phyloP scores from a whole-genome alignment of 1,140 invertebrate genomes.

The Zaprionus tsacasi region DNA sequence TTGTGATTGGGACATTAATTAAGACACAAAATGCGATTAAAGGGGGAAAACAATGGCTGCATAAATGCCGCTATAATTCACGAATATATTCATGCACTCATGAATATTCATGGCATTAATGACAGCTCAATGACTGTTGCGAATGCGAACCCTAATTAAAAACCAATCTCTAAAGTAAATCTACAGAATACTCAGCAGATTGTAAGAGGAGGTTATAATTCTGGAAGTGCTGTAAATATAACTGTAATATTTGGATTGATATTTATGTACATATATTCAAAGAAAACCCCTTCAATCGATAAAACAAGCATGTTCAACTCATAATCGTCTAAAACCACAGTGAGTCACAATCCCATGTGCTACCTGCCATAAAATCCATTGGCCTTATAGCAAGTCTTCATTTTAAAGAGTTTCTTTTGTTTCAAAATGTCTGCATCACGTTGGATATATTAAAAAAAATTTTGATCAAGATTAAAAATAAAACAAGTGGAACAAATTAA shows the following conservation, averaged over 20 bases:
- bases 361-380: constrained; percentile 1
- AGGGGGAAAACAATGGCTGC: constrained; percentile 38
- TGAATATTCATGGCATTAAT: constrained; percentile 60
- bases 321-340: neutral
- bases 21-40: constrained; percentile 74
- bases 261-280: too few relatives aligned
- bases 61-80: constrained; percentile 32
- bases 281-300: neutral
- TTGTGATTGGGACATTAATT: constrained; percentile 78
- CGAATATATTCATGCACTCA: constrained; percentile 38
- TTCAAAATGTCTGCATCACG: constrained; percentile 5
- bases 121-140: constrained; percentile 55
- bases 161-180: neutral
- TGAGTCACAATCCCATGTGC: neutral
- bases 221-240: neutral
- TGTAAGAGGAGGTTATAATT: too few relatives aligned
- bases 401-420: neutral
- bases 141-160: constrained; percentile 20
- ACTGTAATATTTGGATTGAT: neutral
- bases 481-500: neutral
- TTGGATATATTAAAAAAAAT: neutral
- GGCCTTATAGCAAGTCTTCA: constrained; percentile 2
- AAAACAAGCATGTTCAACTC: too few relatives aligned
- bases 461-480: neutral
- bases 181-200: neutral